Percentiles rank a stretch among this genome's conserved stretches.
phyloP scores from a whole-genome alignment of 2,797 vertebrate genomes.

The Linurgus olivaceus region DNA sequence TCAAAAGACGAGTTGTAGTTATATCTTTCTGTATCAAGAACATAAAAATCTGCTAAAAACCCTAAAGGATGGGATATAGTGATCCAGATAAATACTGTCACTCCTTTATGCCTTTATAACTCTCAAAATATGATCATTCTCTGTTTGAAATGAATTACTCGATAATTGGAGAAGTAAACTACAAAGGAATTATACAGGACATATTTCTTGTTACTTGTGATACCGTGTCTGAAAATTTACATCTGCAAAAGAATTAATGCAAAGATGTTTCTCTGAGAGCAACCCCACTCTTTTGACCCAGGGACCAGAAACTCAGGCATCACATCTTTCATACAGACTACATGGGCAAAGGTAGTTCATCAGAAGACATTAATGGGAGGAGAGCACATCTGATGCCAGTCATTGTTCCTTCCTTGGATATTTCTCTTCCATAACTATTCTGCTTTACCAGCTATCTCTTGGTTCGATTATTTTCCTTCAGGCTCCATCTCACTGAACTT shows the following conservation, averaged over 20 bases:
- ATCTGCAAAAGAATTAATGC: neutral
- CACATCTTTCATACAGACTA: neutral
- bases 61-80: accelerated
- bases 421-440: neutral
- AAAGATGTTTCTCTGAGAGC: neutral
- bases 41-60: neutral
- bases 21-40: neutral
- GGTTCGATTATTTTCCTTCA: neutral
- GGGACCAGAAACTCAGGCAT: neutral
- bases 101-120: neutral
- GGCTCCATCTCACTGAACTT: neutral
- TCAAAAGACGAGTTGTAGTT: neutral
- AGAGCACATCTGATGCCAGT: neutral
- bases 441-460: neutral
- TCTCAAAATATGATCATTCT: neutral
- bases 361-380: neutral
- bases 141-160: neutral
- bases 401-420: neutral
- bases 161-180: neutral
- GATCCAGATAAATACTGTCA: neutral
- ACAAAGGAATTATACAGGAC: neutral
- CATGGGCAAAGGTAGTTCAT: neutral
- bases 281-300: neutral
- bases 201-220: neutral
- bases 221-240: neutral